phyloP scores from a whole-genome alignment of 2,888 invertebrate genomes.

The Pollenia labialis region DNA sequence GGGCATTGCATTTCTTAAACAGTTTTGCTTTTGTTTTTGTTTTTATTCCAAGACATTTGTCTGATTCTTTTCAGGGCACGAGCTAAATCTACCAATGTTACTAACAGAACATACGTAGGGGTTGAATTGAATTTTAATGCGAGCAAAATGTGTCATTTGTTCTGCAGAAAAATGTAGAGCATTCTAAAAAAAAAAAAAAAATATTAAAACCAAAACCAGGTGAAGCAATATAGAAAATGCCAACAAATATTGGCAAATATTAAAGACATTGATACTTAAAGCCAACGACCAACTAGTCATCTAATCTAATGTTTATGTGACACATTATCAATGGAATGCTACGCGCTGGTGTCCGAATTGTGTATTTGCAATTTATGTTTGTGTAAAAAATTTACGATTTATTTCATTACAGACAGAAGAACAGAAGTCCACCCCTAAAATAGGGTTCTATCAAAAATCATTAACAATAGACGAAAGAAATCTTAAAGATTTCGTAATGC shows the following conservation, averaged over 20 bases:
- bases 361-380: slow-evolving; percentile 28
- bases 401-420: background rate
- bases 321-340: slow-evolving; percentile 49
- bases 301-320: slow-evolving; percentile 62
- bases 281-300: slow-evolving; percentile 13
- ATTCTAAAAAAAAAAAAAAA: slow-evolving; percentile 22
- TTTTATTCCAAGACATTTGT: slow-evolving; percentile 18
- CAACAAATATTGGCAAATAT: slow-evolving; percentile 64
- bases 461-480: slow-evolving; percentile 41
- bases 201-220: slow-evolving; percentile 44
- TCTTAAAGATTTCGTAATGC: slow-evolving; percentile 50
- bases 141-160: slow-evolving; percentile 61
- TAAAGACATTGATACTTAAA: slow-evolving; percentile 46
- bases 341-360: background rate
- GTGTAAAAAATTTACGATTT: slow-evolving; percentile 50
- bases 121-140: slow-evolving; percentile 51
- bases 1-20: slow-evolving; percentile 15
- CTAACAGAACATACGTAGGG: slow-evolving; percentile 26
- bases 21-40: slow-evolving; percentile 2
- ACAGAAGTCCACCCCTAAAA: slow-evolving; percentile 42
- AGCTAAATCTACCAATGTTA: slow-evolving; percentile 57
- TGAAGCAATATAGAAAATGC: slow-evolving; percentile 52
- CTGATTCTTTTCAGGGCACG: slow-evolving; percentile 55
- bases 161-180: slow-evolving; percentile 46
- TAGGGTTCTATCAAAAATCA: slow-evolving; percentile 9